These are phyloP conservation scores for Lypha dubia DNA, from an alignment of 2,888 invertebrate species.

Conservation along the genomic window DNA sequence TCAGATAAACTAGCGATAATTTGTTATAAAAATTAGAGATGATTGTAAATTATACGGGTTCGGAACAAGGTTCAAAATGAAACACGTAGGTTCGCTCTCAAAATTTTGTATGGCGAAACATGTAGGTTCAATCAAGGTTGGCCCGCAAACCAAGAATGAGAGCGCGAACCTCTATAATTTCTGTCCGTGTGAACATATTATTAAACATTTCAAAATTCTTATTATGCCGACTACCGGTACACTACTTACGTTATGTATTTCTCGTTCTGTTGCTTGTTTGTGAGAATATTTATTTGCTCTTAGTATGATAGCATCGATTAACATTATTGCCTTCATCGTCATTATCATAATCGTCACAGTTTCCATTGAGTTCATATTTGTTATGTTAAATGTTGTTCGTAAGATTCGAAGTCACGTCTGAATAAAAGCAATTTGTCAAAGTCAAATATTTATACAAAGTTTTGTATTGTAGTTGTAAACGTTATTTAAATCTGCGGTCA, in stretches of 20 bases:
- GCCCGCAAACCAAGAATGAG: too few species aligned
- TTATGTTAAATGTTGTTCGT: conserved; percentile 21
- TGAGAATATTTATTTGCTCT: background rate
- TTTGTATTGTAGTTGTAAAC: conserved; percentile 63
- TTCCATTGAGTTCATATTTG: background rate
- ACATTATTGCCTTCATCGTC: conserved; percentile 1
- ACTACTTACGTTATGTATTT: too few species aligned
- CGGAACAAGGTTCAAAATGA: too few species aligned
- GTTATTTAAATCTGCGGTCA: conserved; percentile 70
- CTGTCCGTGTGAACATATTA: background rate
- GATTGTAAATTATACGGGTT: too few species aligned
- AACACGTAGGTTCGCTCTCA: too few species aligned
- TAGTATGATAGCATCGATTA: background rate
- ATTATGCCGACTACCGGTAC: too few species aligned
- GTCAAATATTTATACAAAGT: conserved; percentile 67
- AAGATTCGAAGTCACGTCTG: conserved; percentile 62
- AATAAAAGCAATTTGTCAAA: conserved; percentile 71
- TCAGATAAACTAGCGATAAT: too few species aligned
- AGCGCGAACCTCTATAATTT: too few species aligned
- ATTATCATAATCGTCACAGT: background rate
- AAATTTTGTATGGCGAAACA: too few species aligned
- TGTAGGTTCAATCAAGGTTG: too few species aligned
- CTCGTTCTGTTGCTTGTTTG: too few species aligned
- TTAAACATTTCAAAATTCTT: background rate
- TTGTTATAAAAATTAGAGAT: too few species aligned